Evolutionary conservation across 2,113 vertebrate species (phyloP), one percentile per base, ranked within the genome.

Genomic region (Collichthys lucidus): DNA sequence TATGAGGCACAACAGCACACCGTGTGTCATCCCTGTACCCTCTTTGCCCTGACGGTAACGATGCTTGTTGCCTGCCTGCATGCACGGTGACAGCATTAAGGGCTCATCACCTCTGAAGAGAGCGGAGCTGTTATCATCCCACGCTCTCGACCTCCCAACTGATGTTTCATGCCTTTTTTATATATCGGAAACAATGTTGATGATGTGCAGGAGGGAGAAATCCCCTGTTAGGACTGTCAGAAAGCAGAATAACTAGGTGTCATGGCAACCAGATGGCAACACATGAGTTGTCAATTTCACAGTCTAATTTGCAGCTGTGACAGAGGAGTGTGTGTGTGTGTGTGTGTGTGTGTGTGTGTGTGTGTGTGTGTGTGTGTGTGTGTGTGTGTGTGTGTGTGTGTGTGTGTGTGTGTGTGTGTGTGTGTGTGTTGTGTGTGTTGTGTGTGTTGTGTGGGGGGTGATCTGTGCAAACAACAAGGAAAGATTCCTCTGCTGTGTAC

Each of bases 251-350:
- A 89, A 90, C 85, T 35, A 73, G 90, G 80, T 90, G 92, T 90
- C 93, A 94, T 95, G 89, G 91, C 92, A 94, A 94, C 93, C 80
- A 85, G 72, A 93, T 89, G 84, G 90, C 88, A 84, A 92, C 92
- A 93, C 90, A 85, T 74, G 79, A 92, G 79, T 82, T 94, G 91
- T 92, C 86, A 89, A 91, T 94, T 94, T 95, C 93, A 93, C 93
- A 94, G 88, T 92, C 90, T 92, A 90, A 94, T 94, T 92, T 94
- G 91, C 93, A 74, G 80, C 86, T 90, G 90, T 87, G 87, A 92
- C 79, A 77, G 79, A 86, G 74, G 79, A 62, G 42, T 19, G 63
- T 56, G 29, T 57, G 52, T 72, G 50, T 44, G 67, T 69, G n/a
- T 29, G 47, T 40, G 11, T 44, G 29, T 29, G 29, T 29, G 29